Evolutionary conservation across 1,140 invertebrate species (phyloP), one percentile per base, ranked within the genome.

Genomic region (Heliothis subflexa): DNA sequence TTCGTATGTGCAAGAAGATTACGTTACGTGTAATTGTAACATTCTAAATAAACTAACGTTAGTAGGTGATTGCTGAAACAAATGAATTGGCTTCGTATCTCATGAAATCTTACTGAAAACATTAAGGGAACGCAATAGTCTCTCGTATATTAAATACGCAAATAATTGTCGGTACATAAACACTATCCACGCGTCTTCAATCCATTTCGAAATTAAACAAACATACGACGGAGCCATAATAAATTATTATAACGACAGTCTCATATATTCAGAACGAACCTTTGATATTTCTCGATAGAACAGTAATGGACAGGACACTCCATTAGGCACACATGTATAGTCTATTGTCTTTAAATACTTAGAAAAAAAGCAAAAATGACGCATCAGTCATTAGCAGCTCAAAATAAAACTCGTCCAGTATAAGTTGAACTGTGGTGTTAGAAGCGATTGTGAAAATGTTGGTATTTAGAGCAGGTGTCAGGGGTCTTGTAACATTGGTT

Each of bases 311-410:
- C 73, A 54, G 73, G 57, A 57, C 73, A 54, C 57, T 73, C 79
- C 82, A 83, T 83, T 83, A 86, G 68, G 52, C 73, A 49, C 75
- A 79, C 77, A 72, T 28, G 49, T 80, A 59, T 54, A 54, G 55
- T 77, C 80, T 72, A 85, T 87, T 84, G 84, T 87, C 82, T 85
- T 78, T 66, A 71, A 85, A 85, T 81, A 83, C 52, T 28, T 68
- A 62, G 75, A 82, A 81, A 85, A 82, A 81, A 57, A 73, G 45
- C 62, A 68, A 61, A 77, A 74, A 79, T 87, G 84, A 87, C 86
- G 79, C 83, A 86, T 74, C 78, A 81, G 86, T 87, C 86, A 83
- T 87, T 87, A 87, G 86, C 59, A 62, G 70, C 68, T 80, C 45
- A 57, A 83, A 82, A 80, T 83, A 83, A 80, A 78, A 47, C 25